These are phyloP conservation scores for Phyllopteryx taeniolatus DNA, from an alignment of 2,113 vertebrate genomes.

Conservation along the genomic window DNA sequence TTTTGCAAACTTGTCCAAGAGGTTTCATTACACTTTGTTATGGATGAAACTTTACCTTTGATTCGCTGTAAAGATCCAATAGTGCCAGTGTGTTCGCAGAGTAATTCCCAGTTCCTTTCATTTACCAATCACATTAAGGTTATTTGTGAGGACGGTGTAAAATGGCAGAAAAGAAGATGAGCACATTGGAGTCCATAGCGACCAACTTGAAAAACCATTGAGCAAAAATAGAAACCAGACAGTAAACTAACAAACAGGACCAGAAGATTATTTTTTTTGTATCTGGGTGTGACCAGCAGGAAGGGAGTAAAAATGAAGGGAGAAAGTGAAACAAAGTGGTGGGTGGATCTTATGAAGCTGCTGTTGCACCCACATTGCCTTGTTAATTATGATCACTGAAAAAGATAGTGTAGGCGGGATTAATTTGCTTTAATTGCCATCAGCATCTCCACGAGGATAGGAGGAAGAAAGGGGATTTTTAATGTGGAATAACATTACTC, in stretches of 20 bases:
- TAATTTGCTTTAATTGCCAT: constrained; percentile 48
- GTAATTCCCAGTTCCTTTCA: no score
- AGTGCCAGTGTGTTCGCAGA: background rate
- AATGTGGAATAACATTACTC: constrained; percentile 16
- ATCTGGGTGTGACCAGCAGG: background rate
- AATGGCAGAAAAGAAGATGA: background rate
- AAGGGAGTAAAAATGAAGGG: constrained; percentile 12
- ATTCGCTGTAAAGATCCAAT: background rate
- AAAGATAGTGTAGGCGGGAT: constrained; percentile 52
- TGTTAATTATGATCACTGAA: constrained; percentile 59
- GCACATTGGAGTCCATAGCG: background rate
- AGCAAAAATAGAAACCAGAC: background rate
- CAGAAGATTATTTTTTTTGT: background rate
- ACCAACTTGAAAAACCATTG: background rate
- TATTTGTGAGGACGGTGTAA: background rate
- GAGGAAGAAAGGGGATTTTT: constrained; percentile 14
- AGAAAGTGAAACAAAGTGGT: constrained; percentile 32
- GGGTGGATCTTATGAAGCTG: constrained; percentile 38
- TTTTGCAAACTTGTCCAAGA: no score
- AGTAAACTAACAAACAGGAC: background rate
- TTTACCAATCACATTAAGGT: no score
- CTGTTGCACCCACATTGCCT: constrained; percentile 30
- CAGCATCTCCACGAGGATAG: constrained; percentile 32
- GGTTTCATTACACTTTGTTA: background rate
- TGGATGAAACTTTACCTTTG: background rate